A percentile compares a stretch with the other conserved stretches of the same genome.
These are phyloP conservation scores for Eledona agricola DNA, from an alignment of 2,888 invertebrate species.

Conservation along the genomic window DNA sequence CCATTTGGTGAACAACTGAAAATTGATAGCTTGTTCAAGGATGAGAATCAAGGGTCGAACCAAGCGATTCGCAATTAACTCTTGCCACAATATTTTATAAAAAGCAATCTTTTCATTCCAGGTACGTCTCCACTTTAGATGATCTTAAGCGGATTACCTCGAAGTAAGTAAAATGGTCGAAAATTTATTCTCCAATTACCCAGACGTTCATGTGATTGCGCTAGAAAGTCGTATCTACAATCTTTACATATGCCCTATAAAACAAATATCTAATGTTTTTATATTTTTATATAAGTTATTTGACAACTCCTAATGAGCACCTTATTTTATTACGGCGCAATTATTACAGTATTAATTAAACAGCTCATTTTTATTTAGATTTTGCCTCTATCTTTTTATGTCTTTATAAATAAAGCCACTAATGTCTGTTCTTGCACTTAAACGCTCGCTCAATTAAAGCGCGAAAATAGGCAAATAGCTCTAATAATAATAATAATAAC, in stretches of 20 bases:
- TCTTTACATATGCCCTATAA: constrained; percentile 18
- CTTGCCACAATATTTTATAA: constrained; percentile 1
- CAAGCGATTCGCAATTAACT: constrained; percentile 11
- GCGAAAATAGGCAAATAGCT: no score
- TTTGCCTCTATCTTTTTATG: constrained; percentile 19
- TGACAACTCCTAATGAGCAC: constrained; percentile 22
- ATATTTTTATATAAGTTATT: constrained; percentile 26
- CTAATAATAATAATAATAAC: no score
- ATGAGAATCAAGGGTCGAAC: constrained; percentile 31
- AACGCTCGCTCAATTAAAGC: constrained; percentile 12
- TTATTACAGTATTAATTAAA: constrained; percentile 27
- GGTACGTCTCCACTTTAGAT: constrained; percentile 7
- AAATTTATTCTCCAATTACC: constrained; percentile 30
- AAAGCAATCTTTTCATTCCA: constrained; percentile 14
- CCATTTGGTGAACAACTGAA: constrained; percentile 42
- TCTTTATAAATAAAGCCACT: constrained; percentile 23
- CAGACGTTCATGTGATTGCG: constrained; percentile 22
- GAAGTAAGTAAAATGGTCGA: constrained; percentile 21
- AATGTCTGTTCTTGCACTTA: constrained; percentile 13
- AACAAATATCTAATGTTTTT: constrained; percentile 27
- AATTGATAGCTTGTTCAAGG: constrained; percentile 42
- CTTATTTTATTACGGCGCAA: constrained; percentile 16
- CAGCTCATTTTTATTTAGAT: constrained; percentile 24
- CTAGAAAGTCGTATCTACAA: constrained; percentile 26
- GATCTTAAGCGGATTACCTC: no score